phyloP scores from a whole-genome alignment of 2,113 vertebrate genomes.

The Suricata suricatta region DNA sequence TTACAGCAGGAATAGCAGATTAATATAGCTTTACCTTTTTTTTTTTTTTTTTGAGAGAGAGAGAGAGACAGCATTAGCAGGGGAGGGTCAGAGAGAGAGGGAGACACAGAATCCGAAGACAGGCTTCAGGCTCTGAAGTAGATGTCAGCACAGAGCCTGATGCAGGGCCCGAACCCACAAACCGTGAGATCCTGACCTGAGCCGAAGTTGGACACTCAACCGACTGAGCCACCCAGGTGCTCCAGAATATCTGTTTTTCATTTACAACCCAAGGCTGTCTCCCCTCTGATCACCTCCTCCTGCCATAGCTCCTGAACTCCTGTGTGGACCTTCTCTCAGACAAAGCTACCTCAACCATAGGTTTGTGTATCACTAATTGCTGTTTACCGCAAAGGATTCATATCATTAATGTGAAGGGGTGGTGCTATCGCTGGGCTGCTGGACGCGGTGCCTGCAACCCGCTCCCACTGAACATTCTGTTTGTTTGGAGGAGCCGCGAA shows the following conservation, averaged over 20 bases:
- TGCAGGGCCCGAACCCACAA: too few species aligned
- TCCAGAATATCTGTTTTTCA: not conserved
- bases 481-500: not conserved
- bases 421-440: not conserved
- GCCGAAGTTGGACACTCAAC: too few species aligned
- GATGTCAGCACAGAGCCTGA: too few species aligned
- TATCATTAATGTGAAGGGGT: not conserved
- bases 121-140: too few species aligned
- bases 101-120: not conserved
- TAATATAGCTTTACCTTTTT: not conserved
- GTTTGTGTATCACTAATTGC: slow-evolving; percentile 12
- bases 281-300: not conserved
- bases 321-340: not conserved
- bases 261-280: not conserved
- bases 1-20: not conserved
- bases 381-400: not conserved
- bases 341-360: not conserved
- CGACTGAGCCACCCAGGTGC: too few species aligned
- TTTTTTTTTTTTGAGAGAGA: too few species aligned
- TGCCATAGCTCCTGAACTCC: not conserved
- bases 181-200: too few species aligned
- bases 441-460: not conserved
- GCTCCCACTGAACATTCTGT: not conserved
- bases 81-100: not conserved
- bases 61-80: not conserved